A percentile compares a stretch with the other conserved stretches of the same genome.
phyloP scores from a whole-genome alignment of 2,797 vertebrate genomes.

The Megalops cyprinoides region DNA sequence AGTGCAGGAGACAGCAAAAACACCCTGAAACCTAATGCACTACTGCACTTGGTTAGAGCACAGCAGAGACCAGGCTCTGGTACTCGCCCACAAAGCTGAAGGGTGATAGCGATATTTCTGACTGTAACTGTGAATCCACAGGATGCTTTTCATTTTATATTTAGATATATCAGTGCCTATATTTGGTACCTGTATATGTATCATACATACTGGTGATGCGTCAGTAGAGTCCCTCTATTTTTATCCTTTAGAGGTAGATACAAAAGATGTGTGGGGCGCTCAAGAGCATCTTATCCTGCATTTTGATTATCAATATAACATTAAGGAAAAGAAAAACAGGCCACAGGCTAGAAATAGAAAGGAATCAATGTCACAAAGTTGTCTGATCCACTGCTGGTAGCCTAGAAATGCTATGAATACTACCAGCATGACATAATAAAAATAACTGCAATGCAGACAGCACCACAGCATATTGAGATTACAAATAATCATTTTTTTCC shows the following conservation, averaged over 20 bases:
- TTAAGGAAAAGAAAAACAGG: background rate
- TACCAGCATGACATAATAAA: background rate
- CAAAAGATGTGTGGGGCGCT: background rate
- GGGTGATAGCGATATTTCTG: background rate
- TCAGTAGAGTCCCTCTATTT: background rate
- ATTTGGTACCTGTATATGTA: no score
- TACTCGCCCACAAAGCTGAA: background rate
- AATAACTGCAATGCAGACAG: background rate
- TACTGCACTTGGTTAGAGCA: background rate
- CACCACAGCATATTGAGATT: background rate
- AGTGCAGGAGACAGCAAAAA: background rate
- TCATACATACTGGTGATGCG: background rate
- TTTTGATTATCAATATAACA: background rate
- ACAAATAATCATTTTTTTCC: constrained; percentile 6
- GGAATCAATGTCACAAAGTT: background rate
- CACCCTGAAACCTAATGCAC: background rate
- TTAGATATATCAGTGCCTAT: background rate
- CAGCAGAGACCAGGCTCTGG: background rate
- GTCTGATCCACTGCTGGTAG: background rate
- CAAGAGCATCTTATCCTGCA: background rate
- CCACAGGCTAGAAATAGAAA: background rate
- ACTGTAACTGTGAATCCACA: background rate
- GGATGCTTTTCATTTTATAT: background rate
- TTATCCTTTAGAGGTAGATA: background rate
- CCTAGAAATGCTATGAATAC: background rate